Evolutionary conservation across 1,140 invertebrate genomes (phyloP), one percentile per base, ranked within the genome.

Genomic region (Drosophila repleta): DNA sequence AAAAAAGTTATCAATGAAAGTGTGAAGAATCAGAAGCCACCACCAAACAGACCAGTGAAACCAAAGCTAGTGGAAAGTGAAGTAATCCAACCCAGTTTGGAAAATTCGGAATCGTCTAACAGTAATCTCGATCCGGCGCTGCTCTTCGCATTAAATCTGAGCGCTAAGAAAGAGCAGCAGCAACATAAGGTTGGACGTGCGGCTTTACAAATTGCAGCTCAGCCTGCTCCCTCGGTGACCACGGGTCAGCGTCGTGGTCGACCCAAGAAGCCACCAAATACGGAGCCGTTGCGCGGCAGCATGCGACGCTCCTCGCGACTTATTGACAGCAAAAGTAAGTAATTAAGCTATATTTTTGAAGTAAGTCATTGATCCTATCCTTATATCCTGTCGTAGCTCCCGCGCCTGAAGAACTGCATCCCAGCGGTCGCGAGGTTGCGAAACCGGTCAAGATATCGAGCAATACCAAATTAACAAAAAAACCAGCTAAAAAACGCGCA

Each of bases 151-250:
- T 43, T 91, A 0, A 75, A 91, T 66, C 64, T 91, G 0, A 91
- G 90, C 2, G 90, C 82, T 24, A 91, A 88, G 17, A 91, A 91
- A 32, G 79, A 89, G 46, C 58, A 62, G 26, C 20, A 65, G 46
- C 48, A 70, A 45, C 3, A 62, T 13, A 84, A 74, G 13, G 8
- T 46, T 5, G 68, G 24, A 10, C 74, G 90, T 3, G 61, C 67
- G 11, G 83, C 81, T 2, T 15, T 90, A 5, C 52, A 83, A 21
- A 90, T 90, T 17, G 80, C 64, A 0, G 80, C 84, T 3, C 74
- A 78, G 11, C 84, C 84, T 13, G 82, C 70, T 3, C 78, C 80
- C n/a, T 24, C 46, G 4, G 29, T 39, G 18, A 18, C 15, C 11
- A 11, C 62, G 0, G 68, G 45, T 1, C 41, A 32, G 8, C 85